Evolutionary conservation across 2,888 invertebrate genomes (phyloP).

Genomic region (Drosophila robusta): DNA sequence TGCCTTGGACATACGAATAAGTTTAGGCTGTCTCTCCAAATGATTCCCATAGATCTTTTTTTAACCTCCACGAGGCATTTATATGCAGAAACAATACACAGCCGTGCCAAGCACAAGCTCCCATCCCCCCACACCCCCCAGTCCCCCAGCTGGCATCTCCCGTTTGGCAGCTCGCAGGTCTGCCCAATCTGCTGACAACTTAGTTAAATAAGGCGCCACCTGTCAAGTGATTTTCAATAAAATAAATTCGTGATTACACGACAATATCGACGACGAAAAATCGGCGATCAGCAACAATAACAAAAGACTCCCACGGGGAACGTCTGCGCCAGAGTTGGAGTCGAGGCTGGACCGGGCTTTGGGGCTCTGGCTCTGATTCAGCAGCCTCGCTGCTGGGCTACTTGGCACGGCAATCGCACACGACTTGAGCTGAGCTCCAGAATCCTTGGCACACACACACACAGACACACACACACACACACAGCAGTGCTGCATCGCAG

Average conservation of each 20-base stretch:
- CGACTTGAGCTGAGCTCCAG: slow-evolving; percentile 59
- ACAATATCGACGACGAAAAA: slow-evolving; percentile 80
- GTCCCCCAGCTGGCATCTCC: background rate
- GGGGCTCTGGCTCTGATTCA: slow-evolving; percentile 20
- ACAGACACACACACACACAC: slow-evolving; percentile 24
- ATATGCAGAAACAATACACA: slow-evolving; percentile 36
- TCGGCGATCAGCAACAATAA: slow-evolving; percentile 76
- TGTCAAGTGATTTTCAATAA: slow-evolving; percentile 85
- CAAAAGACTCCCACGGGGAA: slow-evolving; percentile 80
- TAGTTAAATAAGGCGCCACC: slow-evolving; percentile 83
- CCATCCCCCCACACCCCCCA: background rate
- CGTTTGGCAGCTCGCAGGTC: background rate
- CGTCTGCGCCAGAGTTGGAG: slow-evolving; percentile 5
- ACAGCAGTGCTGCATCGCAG: slow-evolving; percentile 79
- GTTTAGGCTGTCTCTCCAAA: background rate
- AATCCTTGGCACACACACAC: slow-evolving; percentile 65
- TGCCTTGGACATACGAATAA: background rate
- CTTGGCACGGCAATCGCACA: slow-evolving; percentile 66
- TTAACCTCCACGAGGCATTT: slow-evolving; percentile 19
- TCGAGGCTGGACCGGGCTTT: background rate
- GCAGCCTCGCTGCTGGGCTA: slow-evolving; percentile 26
- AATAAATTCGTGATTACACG: slow-evolving; percentile 85
- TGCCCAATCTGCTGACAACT: slow-evolving; percentile 68
- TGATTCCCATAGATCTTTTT: slow-evolving; percentile 25
- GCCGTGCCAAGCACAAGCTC: slow-evolving; percentile 11